A percentile compares a stretch with the other conserved stretches of the same genome.
phyloP scores from a whole-genome alignment of 2,113 vertebrate genomes.

The Equus przewalskii region DNA sequence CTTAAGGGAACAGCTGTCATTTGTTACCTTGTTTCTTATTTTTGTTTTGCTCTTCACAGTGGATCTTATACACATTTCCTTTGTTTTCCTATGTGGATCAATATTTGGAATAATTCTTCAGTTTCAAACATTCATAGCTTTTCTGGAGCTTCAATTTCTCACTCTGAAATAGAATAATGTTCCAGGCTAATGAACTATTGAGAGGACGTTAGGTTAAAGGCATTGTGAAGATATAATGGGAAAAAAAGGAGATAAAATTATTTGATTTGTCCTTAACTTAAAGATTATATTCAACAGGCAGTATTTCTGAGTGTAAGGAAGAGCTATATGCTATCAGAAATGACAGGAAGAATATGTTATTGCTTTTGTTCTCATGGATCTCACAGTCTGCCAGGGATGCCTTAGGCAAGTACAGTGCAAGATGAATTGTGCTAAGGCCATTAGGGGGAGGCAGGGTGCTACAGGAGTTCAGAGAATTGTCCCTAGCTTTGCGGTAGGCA shows the following conservation, averaged over 20 bases:
- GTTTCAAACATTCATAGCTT: background rate
- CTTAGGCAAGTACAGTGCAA: background rate
- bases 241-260: background rate
- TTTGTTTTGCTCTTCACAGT: background rate
- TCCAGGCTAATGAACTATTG: conserved; percentile 43
- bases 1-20: background rate
- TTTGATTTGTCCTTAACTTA: conserved; percentile 31
- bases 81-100: background rate
- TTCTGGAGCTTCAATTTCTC: conserved; percentile 1
- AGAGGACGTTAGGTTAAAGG: background rate
- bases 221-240: background rate
- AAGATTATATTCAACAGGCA: conserved; percentile 3
- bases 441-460: background rate
- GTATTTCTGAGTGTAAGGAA: background rate
- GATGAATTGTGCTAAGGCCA: fast-evolving
- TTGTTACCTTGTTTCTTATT: background rate
- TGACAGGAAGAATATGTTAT: background rate
- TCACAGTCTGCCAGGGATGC: background rate
- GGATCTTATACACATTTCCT: background rate
- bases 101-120: conserved; percentile 13
- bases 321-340: background rate
- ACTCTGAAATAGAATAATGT: background rate
- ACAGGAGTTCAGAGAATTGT: background rate
- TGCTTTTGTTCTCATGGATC: background rate
- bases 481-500: too few species aligned